These are phyloP conservation scores for Cirrhinus molitorella DNA, from an alignment of 2,797 vertebrate genomes.

Conservation along the genomic window DNA sequence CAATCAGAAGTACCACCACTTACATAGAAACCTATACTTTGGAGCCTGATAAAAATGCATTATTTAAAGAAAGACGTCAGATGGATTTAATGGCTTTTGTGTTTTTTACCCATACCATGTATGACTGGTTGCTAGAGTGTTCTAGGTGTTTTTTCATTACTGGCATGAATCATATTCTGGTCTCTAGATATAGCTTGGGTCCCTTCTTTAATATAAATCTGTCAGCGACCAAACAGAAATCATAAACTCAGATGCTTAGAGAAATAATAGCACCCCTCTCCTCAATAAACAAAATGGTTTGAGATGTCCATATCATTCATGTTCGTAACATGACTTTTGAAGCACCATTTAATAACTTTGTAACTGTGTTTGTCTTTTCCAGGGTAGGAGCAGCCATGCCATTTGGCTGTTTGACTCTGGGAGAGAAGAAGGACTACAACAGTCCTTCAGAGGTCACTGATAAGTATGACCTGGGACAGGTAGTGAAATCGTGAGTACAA, in stretches of 20 bases:
- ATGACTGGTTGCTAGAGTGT: neutral
- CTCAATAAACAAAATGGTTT: neutral
- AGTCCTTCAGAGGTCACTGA: constrained; percentile 97
- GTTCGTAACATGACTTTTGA: neutral
- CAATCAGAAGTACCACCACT: no score
- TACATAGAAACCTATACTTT: no score
- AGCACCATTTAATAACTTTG: constrained; percentile 4
- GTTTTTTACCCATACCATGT: neutral
- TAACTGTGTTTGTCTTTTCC: constrained; percentile 42
- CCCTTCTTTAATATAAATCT: neutral
- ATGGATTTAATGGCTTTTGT: no score
- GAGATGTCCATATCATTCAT: neutral
- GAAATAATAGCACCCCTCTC: neutral
- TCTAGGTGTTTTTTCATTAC: neutral
- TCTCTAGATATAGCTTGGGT: neutral
- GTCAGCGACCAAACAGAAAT: neutral
- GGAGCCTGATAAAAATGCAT: no score
- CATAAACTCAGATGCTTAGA: neutral
- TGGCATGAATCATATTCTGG: neutral
- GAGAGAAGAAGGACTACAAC: constrained; percentile 99
- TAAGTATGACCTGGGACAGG: constrained; percentile 98
- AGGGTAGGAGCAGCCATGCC: constrained; percentile 89
- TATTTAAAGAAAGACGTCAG: no score
- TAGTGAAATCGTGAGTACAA: constrained; percentile 95
- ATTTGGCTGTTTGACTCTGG: constrained; percentile 98